Conservation (phyloP, 2,113 vertebrate genomes). For the Pelecanoides urinatrix region DNA sequence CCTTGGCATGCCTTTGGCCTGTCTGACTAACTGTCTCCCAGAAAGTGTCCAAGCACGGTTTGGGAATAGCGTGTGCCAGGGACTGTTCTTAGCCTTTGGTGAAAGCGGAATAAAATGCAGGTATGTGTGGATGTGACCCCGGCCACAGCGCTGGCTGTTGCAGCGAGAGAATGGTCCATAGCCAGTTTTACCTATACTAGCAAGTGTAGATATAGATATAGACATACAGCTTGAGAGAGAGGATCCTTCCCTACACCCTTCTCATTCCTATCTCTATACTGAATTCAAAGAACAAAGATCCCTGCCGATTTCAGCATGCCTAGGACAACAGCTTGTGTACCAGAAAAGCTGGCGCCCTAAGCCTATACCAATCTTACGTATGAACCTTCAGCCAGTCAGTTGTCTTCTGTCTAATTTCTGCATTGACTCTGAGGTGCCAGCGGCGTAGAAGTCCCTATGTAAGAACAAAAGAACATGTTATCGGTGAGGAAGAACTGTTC, state of each 20-base stretch:
- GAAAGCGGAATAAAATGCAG: neutral
- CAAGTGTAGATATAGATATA: neutral
- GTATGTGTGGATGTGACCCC: neutral
- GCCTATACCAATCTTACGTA: rapidly evolving
- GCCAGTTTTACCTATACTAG: neutral
- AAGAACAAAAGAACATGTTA: neutral
- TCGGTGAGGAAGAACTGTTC: neutral
- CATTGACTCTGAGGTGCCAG: neutral
- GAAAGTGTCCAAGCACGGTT: neutral
- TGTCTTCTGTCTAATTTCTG: neutral
- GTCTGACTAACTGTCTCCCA: neutral
- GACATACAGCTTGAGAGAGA: neutral
- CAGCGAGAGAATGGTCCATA: neutral
- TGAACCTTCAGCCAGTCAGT: neutral
- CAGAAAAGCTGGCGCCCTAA: neutral
- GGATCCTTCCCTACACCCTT: neutral
- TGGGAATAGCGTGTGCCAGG: neutral
- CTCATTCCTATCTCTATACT: neutral
- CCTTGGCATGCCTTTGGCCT: neutral
- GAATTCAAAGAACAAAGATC: neutral
- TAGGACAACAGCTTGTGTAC: neutral
- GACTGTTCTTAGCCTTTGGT: neutral
- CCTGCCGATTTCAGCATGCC: neutral
- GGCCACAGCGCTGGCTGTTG: rapidly evolving
- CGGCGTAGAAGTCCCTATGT: neutral